A percentile compares a stretch with the other conserved stretches of the same genome.
These are phyloP conservation scores for Plusia festucae DNA, from an alignment of 2,888 invertebrate species.

Conservation along the genomic window DNA sequence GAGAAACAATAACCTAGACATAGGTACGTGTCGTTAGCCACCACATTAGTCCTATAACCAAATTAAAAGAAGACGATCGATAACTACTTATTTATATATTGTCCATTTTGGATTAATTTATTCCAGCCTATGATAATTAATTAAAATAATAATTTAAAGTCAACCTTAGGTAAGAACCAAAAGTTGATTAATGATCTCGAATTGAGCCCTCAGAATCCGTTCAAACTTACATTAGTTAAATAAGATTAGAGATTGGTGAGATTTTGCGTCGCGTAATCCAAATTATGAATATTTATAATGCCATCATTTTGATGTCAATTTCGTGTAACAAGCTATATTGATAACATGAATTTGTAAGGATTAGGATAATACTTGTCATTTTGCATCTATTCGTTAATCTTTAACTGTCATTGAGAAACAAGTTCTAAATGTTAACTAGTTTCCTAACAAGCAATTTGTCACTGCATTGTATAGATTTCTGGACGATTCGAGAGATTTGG, in stretches of 20 bases:
- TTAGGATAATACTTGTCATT: slow-evolving; percentile 27
- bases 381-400: slow-evolving; percentile 17
- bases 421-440: slow-evolving; percentile 49
- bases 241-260: not conserved
- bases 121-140: no score
- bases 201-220: not conserved
- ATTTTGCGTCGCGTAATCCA: slow-evolving; percentile 7
- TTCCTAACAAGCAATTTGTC: slow-evolving; percentile 40
- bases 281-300: slow-evolving; percentile 11
- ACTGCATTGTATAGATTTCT: slow-evolving; percentile 36
- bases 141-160: no score
- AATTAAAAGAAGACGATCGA: no score
- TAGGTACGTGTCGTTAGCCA: no score
- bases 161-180: no score
- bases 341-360: slow-evolving; percentile 26
- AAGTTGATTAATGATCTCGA: no score
- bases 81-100: no score
- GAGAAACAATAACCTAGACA: no score
- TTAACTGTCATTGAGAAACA: slow-evolving; percentile 40
- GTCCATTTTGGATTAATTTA: no score
- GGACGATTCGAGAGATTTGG: slow-evolving; percentile 30
- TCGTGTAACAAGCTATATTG: slow-evolving; percentile 13
- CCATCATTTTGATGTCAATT: not conserved
- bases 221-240: not conserved
- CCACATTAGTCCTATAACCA: no score